phyloP scores from a whole-genome alignment of 2,888 invertebrate species.

The Furcula furcula region DNA sequence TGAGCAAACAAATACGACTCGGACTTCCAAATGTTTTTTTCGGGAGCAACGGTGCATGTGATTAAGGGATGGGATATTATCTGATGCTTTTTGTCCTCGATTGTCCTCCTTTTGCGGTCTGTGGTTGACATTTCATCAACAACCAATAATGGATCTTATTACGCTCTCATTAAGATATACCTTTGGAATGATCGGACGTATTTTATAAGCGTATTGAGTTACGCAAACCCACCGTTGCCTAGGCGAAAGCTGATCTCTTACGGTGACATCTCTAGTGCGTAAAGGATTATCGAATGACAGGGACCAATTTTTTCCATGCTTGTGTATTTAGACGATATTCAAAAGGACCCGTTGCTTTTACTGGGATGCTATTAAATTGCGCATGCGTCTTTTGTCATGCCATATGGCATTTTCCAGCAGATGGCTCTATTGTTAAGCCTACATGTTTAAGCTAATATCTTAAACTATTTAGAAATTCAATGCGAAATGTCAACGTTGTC shows the following conservation, averaged over 20 bases:
- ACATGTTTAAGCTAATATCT: slow-evolving; percentile 52
- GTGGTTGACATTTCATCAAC: slow-evolving; percentile 51
- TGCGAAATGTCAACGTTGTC: slow-evolving; percentile 30
- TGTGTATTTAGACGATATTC: slow-evolving; percentile 59
- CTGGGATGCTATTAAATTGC: slow-evolving; percentile 80
- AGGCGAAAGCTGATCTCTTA: slow-evolving; percentile 77
- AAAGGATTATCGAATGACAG: slow-evolving; percentile 82
- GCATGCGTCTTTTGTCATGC: slow-evolving; percentile 71
- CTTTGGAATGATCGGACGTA: slow-evolving; percentile 17
- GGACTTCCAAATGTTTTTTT: slow-evolving; percentile 73
- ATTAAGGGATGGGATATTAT: slow-evolving; percentile 80
- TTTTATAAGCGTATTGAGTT: slow-evolving; percentile 70
- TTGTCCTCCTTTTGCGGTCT: slow-evolving; percentile 75
- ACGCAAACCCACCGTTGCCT: slow-evolving; percentile 77
- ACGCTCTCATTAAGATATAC: slow-evolving; percentile 33
- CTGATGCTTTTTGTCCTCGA: slow-evolving; percentile 67
- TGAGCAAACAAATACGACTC: slow-evolving; percentile 61
- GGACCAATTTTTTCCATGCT: slow-evolving; percentile 62
- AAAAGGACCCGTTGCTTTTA: slow-evolving; percentile 63
- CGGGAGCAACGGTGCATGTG: slow-evolving; percentile 77
- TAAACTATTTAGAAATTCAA: slow-evolving; percentile 33
- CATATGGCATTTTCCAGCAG: slow-evolving; percentile 77
- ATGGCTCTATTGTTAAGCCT: slow-evolving; percentile 64
- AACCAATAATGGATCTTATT: slow-evolving; percentile 47
- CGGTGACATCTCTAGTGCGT: slow-evolving; percentile 76